phyloP scores from a whole-genome alignment of 2,797 vertebrate species.

The Spizella passerina region DNA sequence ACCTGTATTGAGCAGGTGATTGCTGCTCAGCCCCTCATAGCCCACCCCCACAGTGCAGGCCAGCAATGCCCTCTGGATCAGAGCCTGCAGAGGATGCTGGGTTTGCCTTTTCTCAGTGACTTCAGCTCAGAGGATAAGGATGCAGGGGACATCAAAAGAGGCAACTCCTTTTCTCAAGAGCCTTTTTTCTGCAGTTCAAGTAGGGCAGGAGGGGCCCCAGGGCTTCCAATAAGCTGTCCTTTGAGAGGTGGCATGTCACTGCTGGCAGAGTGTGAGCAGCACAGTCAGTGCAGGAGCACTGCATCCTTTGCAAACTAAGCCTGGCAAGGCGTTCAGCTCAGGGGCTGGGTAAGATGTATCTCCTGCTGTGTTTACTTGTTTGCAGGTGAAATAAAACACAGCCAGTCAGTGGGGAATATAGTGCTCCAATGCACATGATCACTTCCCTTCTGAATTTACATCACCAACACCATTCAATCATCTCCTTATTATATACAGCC shows the following conservation, averaged over 20 bases:
- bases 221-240: not conserved
- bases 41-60: accelerated
- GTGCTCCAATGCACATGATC: not conserved
- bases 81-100: not conserved
- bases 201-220: not conserved
- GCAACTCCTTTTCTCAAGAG: not conserved
- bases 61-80: not conserved
- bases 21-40: not conserved
- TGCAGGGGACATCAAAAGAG: not conserved
- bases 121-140: not conserved
- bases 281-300: not conserved
- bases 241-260: not conserved
- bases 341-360: not conserved
- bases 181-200: not conserved
- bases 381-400: constrained; percentile 2
- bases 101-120: not conserved
- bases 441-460: not conserved
- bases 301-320: not conserved
- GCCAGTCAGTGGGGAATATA: not conserved
- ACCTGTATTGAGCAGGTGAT: accelerated
- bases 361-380: not conserved
- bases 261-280: not conserved
- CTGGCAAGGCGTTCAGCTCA: not conserved
- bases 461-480: not conserved
- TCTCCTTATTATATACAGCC: not conserved